Evolutionary conservation across 2,888 invertebrate species (phyloP), one percentile per base, ranked within the genome.

Genomic region (Caenorhabditis imperialis): DNA sequence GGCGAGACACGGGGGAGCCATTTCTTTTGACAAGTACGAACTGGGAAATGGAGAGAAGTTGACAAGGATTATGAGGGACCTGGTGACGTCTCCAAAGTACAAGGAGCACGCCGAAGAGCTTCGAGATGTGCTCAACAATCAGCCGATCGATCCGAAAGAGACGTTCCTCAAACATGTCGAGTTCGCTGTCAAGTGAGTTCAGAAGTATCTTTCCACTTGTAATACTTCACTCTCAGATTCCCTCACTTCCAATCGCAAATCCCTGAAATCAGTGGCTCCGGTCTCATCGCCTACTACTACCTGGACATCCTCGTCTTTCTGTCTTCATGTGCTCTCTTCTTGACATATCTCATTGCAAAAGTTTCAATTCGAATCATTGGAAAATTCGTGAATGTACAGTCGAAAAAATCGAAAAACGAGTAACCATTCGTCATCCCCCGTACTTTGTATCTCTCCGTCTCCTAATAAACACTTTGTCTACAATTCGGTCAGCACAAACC

Each of bases 1-100:
- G 25, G 67, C 54, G n/a, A 35, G 79, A 37, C 65, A 72, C 25
- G 71, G 72, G 23, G 55, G 62, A 14, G 78, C 76, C 3, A 42
- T 71, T n/a, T 25, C 70, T 16, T 71, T 55, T 44, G 55, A 71
- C 23, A 71, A 61, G 20, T 55, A 50, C 18, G 61, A 71, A 14
- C 22, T 71, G 22, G 18, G 42, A 50, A 50, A 71, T 14, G 48
- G 50, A 20, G 48, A 61, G 6, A 71, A 50, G 18, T 42, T 71
- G 22, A 57, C 50, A 5, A 23, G 14, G 22, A 40, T 30, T 6
- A 30, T 71, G 7, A 48, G 38, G 23, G 61, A 55, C 4, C 40
- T 71, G 48, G 25, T 71, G 2, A 6, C 14, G 7, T 51, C 55
- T 37, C 55, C 61, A 27, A 71, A 50, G 40, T 65, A 16, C n/a